Evolutionary conservation across 2,888 invertebrate genomes (phyloP).

Genomic region (Drosophila histrio): DNA sequence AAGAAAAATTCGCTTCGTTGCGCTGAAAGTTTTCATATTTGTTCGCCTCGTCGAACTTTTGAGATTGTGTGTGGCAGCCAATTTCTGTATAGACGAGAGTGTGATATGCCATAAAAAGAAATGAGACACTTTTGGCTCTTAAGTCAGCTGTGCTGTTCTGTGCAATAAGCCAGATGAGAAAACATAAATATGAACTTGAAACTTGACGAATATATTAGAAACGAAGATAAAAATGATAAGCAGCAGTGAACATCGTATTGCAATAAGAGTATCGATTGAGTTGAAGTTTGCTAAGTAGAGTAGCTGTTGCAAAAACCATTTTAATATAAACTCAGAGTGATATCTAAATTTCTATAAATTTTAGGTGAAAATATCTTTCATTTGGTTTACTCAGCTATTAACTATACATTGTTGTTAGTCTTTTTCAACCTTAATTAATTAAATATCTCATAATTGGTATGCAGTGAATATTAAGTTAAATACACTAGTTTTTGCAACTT

Average conservation of each 20-base stretch:
- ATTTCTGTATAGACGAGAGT: slow-evolving; percentile 60
- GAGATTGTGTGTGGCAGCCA: slow-evolving; percentile 59
- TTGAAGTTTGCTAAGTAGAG: not conserved
- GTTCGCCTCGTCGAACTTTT: slow-evolving; percentile 71
- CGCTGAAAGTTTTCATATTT: slow-evolving; percentile 75
- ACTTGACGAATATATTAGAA: slow-evolving; percentile 7
- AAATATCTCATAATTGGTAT: too few relatives aligned
- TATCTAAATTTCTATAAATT: too few relatives aligned
- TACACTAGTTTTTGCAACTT: too few relatives aligned
- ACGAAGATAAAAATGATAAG: not conserved
- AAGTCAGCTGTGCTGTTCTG: slow-evolving; percentile 14
- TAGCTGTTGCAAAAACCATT: too few relatives aligned
- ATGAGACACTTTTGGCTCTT: slow-evolving; percentile 60
- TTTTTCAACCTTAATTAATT: too few relatives aligned
- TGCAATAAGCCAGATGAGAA: slow-evolving; percentile 35
- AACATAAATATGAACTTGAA: slow-evolving; percentile 32
- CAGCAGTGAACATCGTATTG: not conserved
- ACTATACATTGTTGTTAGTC: too few relatives aligned
- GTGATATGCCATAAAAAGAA: slow-evolving; percentile 60
- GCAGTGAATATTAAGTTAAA: too few relatives aligned
- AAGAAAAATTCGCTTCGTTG: slow-evolving; percentile 64
- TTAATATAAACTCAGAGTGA: too few relatives aligned
- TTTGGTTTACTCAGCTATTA: too few relatives aligned
- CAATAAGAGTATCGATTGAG: not conserved
- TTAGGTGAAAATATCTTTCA: too few relatives aligned